phyloP scores from a whole-genome alignment of 1,140 invertebrate genomes.

The Lamellibrachia luymesi region DNA sequence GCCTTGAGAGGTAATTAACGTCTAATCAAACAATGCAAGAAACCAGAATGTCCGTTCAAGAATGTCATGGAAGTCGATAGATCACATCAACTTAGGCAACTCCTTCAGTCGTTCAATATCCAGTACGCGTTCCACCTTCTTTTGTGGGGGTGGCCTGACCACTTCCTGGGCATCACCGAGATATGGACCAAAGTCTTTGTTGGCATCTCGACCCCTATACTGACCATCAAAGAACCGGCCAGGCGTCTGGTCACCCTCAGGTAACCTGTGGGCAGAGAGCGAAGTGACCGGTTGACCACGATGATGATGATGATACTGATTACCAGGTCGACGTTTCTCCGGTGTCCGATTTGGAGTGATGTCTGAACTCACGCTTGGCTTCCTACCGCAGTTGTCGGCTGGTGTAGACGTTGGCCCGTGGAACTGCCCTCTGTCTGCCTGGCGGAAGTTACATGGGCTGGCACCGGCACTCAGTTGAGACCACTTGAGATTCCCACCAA shows the following conservation, averaged over 20 bases:
- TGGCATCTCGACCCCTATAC: neutral
- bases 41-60: too few relatives aligned
- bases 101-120: slow-evolving; percentile 18
- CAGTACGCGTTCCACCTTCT: slow-evolving; percentile 11
- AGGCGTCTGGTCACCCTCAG: neutral
- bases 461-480: neutral
- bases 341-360: slow-evolving; percentile 5
- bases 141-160: neutral
- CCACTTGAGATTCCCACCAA: neutral
- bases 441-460: neutral
- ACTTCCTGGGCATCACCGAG: neutral
- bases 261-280: too few relatives aligned
- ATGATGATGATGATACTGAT: neutral
- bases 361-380: neutral
- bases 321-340: neutral
- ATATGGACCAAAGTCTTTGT: neutral
- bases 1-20: too few relatives aligned
- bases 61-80: neutral
- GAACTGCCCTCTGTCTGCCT: neutral
- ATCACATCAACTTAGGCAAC: slow-evolving; percentile 21
- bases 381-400: neutral
- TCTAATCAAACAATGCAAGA: too few relatives aligned
- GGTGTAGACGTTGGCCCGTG: slow-evolving; percentile 10
- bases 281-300: neutral
- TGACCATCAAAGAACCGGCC: neutral